These are phyloP conservation scores for Rousettus madagascariensis DNA, from an alignment of 2,797 vertebrate genomes.

Conservation along the genomic window DNA sequence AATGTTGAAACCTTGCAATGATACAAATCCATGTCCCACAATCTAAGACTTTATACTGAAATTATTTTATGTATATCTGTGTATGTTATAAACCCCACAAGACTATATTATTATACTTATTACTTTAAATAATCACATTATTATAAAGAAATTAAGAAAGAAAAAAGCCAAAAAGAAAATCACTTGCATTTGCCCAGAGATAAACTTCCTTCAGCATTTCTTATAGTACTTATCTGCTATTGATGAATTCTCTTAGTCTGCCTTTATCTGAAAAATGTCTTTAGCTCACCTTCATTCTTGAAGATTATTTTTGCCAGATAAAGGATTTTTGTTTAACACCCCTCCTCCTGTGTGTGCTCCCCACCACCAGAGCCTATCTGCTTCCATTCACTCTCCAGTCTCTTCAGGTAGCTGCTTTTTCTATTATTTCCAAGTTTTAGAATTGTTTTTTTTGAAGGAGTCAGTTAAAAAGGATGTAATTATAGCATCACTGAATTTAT, in stretches of 20 bases:
- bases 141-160: neutral
- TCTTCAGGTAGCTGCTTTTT: neutral
- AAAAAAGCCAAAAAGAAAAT: slow-evolving; percentile 4
- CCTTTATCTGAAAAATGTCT: slow-evolving; percentile 26
- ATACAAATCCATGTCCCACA: neutral
- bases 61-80: neutral
- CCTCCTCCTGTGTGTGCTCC: neutral
- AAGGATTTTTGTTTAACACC: neutral
- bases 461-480: neutral
- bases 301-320: neutral
- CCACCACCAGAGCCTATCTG: neutral
- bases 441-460: neutral
- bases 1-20: neutral
- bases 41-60: neutral
- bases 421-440: neutral
- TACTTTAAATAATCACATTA: slow-evolving; percentile 10
- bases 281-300: neutral
- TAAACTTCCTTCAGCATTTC: slow-evolving; percentile 27
- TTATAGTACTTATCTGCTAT: neutral
- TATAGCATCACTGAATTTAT: slow-evolving; percentile 17
- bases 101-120: neutral
- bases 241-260: neutral
- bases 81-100: neutral
- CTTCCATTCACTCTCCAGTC: slow-evolving; percentile 3
- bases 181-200: neutral